A percentile compares a stretch with the other conserved stretches of the same genome.
These are phyloP conservation scores for Uria lomvia DNA, from an alignment of 2,113 vertebrate genomes.

Conservation along the genomic window DNA sequence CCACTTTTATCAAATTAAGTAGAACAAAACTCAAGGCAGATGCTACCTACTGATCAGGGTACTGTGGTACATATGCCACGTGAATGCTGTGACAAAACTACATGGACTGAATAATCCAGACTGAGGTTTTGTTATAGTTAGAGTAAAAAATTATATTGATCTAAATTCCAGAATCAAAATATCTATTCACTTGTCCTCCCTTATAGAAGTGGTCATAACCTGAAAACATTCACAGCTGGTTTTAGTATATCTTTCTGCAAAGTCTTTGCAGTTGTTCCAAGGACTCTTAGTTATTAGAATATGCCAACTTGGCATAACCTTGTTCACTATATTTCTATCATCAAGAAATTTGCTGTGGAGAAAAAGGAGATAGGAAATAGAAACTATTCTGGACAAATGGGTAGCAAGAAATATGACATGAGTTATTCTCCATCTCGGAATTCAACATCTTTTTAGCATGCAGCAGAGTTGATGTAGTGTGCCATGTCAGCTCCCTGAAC, in stretches of 20 bases:
- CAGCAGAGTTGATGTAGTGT: neutral
- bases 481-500: neutral
- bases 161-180: neutral
- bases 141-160: neutral
- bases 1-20: slow-evolving; percentile 27
- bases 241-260: neutral
- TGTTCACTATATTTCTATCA: slow-evolving; percentile 6
- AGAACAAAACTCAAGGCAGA: slow-evolving; percentile 39
- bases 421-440: neutral
- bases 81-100: neutral
- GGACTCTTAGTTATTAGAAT: slow-evolving; percentile 1
- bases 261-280: slow-evolving; percentile 16
- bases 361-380: neutral
- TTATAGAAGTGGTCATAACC: neutral
- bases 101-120: neutral
- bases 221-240: neutral
- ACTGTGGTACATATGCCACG: neutral
- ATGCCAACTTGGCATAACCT: neutral
- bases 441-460: neutral
- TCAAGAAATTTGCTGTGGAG: neutral
- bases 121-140: neutral
- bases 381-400: neutral
- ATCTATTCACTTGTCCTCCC: neutral
- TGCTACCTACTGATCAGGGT: slow-evolving; percentile 29
- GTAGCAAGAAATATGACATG: neutral